Conservation (phyloP, 2,113 vertebrate genomes). For the Tychaedon coryphoeus region DNA sequence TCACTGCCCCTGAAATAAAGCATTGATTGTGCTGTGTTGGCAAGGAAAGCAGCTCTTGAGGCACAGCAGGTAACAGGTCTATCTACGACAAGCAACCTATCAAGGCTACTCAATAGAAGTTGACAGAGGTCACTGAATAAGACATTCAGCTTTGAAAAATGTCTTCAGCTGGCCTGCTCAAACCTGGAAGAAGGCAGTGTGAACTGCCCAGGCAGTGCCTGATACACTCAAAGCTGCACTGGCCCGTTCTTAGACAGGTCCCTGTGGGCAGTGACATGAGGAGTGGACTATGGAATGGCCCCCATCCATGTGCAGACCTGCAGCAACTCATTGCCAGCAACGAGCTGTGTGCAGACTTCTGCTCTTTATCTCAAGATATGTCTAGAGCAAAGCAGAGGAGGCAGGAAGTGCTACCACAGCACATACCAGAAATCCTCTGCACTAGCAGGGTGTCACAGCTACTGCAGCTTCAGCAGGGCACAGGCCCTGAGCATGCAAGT, state of each 20-base stretch:
- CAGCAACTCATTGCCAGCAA: not conserved
- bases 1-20: not conserved
- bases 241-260: not conserved
- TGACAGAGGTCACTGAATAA: not conserved
- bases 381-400: accelerated
- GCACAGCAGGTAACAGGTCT: not conserved
- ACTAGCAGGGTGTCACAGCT: too few species aligned
- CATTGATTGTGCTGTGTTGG: not conserved
- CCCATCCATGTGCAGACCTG: accelerated
- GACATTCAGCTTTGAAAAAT: not conserved
- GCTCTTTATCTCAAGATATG: not conserved
- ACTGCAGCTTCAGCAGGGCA: not conserved
- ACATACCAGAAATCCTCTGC: accelerated
- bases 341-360: not conserved
- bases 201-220: not conserved
- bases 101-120: not conserved
- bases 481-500: not conserved
- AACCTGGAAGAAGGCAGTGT: not conserved
- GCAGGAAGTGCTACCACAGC: not conserved
- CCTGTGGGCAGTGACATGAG: too few species aligned
- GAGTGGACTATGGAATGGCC: not conserved
- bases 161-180: not conserved
- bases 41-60: not conserved
- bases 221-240: not conserved
- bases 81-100: not conserved